Evolutionary conservation across 2,888 invertebrate genomes (phyloP), one percentile per base, ranked within the genome.

Genomic region (Julus scanicus): DNA sequence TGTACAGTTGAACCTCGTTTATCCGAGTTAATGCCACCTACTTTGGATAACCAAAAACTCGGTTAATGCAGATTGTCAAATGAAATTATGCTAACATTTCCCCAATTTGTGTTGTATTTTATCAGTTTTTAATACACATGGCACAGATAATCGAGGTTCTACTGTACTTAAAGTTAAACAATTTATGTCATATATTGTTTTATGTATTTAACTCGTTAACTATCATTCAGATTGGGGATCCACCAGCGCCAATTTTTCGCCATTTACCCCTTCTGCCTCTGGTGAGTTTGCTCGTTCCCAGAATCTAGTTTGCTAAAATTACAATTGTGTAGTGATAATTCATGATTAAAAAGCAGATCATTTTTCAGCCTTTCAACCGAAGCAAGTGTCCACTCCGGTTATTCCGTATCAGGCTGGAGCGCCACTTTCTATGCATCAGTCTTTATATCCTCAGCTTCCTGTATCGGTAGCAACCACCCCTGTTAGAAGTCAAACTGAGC

Each of bases 291-390:
- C 20, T 40, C 6, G 37, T 44, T 11, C 5, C 40, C 17, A n/a
- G 15, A 29, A 29, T 86, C 49, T 86, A 13, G 48, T 13, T 86
- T 0, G 48, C 44, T 6, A 8, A 53, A 44, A 44, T 1, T 29
- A 29, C 29, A 29, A 29, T 53, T 4, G n/a, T 63, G 63, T n/a
- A 5, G 17, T 5, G 2, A 44, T 44, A 44, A 44, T 29, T 57
- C 57, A 15, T 4, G 11, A n/a, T 17, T 63, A 17, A 63, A 17
- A 63, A 63, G 5, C 37, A 84, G 20, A 20, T n/a, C 29, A 17
- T 29, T 48, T 53, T 37, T 87, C 29, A 87, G 87, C 44, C 29
- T 87, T 87, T 87, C 87, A 87, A 57, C 87, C 87, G 17, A 40
- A 49, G 39, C 87, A 87, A 44, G 83, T 83, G 9, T 87, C 87